phyloP scores from a whole-genome alignment of 2,888 invertebrate species.

The Geophilus truncorum region DNA sequence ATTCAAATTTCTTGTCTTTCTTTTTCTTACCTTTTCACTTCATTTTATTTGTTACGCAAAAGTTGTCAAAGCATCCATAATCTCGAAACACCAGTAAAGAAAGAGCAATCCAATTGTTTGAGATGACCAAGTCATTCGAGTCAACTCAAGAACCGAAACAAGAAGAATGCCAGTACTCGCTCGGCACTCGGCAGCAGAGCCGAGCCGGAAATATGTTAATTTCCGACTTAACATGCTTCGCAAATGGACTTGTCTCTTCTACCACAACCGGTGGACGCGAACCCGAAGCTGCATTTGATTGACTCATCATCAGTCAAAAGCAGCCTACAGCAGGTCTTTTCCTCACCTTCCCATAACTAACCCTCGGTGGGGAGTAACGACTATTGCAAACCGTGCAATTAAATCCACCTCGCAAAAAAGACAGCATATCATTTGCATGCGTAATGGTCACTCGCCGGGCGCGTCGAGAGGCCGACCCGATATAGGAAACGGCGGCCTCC shows the following conservation, averaged over 20 bases:
- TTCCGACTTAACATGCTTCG: background rate
- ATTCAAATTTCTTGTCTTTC: too few species aligned
- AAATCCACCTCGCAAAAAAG: background rate
- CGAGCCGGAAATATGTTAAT: background rate
- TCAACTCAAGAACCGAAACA: too few species aligned
- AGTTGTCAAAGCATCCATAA: too few species aligned
- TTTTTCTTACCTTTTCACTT: too few species aligned
- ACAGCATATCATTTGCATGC: constrained; percentile 7
- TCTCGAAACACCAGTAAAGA: too few species aligned
- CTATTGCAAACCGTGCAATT: background rate
- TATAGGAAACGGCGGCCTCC: background rate
- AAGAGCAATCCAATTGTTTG: too few species aligned
- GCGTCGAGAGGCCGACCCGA: background rate
- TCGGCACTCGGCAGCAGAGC: too few species aligned
- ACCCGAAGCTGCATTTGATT: background rate
- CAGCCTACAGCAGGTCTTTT: background rate
- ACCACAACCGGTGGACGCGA: too few species aligned
- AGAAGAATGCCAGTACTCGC: too few species aligned
- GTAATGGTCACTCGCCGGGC: background rate
- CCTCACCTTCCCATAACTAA: background rate
- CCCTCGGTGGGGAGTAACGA: constrained; percentile 3
- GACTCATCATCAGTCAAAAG: constrained; percentile 1
- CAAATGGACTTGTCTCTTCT: constrained; percentile 2
- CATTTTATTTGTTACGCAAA: too few species aligned
- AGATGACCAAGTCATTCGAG: too few species aligned